Evolutionary conservation across 2,113 vertebrate species (phyloP), one percentile per base, ranked within the genome.

Genomic region (Cercocebus atys): DNA sequence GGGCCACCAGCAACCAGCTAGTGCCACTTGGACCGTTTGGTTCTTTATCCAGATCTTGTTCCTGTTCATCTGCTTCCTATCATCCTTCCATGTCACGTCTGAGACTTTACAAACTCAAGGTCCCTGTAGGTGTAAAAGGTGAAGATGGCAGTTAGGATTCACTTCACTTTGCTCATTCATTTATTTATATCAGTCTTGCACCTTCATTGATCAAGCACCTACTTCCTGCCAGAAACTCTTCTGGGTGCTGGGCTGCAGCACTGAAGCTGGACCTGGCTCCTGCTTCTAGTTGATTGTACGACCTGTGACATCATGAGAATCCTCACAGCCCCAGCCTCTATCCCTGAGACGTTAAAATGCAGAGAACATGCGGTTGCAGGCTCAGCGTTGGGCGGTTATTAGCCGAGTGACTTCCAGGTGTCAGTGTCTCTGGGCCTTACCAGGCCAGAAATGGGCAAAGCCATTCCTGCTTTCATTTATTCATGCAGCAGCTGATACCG

Each of bases 41-140:
- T 57, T 88, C n/a, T 10, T 81, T 55, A 10, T 27, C 59, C 8
- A 6, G 52, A 30, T 18, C 18, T 64, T 13, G 3, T 17, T 16
- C 8, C 13, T 8, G 2, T 13, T 43, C 8, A 1, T 2, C 5
- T 59, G 12, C 30, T 47, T 47, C n/a, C 84, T 64, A 1, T 0
- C 18, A 27, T 47, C 16, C 16, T 86, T 59, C 6, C 12, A 0
- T 0, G 35, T 47, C 6, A 14, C 2, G n/a, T 22, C 17, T 11
- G 5, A 6, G 40, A 2, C 14, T 22, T 5, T 5, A 9, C 17
- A 27, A 23, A 43, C 14, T 17, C 35, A 18, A 8, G 47, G 11
- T n/a, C 23, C n/a, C 17, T 13, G 0, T 3, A n/a, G 23, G 27
- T 50, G 23, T 22, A 1, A 23, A 10, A 22, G 3, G 70, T 75